Percentiles rank a stretch among this genome's conserved stretches.
Conservation (phyloP, 2,888 invertebrate genomes). For the Amiota minor region DNA sequence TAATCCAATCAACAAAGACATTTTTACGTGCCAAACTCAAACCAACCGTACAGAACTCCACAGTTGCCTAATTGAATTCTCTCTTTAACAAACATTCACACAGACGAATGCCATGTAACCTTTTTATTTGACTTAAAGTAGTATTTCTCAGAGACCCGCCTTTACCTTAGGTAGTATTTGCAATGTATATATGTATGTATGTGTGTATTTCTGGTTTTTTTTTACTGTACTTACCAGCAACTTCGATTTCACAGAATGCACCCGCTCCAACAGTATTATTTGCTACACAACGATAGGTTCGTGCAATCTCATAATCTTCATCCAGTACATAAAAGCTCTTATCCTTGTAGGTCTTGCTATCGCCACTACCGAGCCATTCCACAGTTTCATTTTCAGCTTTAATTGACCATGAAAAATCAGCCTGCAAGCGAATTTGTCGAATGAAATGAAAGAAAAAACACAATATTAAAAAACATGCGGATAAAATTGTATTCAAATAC, state of each 20-base stretch:
- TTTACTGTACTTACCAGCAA: slow-evolving; percentile 77
- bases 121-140: slow-evolving; percentile 11
- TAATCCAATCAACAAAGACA: slow-evolving; percentile 1
- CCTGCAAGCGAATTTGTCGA: slow-evolving; percentile 69
- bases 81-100: background rate
- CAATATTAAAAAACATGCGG: slow-evolving; percentile 31
- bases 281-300: slow-evolving; percentile 89
- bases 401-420: slow-evolving; percentile 86
- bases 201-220: background rate
- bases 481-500: background rate
- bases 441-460: slow-evolving; percentile 20
- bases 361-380: slow-evolving; percentile 75
- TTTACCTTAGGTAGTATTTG: background rate
- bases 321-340: slow-evolving; percentile 78
- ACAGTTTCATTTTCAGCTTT: slow-evolving; percentile 88
- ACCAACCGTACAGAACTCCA: background rate
- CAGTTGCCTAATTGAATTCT: slow-evolving; percentile 11
- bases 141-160: slow-evolving; percentile 9
- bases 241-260: slow-evolving; percentile 79
- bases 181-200: too few relatives aligned
- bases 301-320: slow-evolving; percentile 77
- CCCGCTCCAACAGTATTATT: slow-evolving; percentile 87
- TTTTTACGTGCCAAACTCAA: background rate
- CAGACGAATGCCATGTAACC: background rate
- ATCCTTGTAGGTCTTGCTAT: slow-evolving; percentile 59